Evolutionary conservation across 2,113 vertebrate species (phyloP), one percentile per base, ranked within the genome.

Genomic region (Halichoerus grypus): DNA sequence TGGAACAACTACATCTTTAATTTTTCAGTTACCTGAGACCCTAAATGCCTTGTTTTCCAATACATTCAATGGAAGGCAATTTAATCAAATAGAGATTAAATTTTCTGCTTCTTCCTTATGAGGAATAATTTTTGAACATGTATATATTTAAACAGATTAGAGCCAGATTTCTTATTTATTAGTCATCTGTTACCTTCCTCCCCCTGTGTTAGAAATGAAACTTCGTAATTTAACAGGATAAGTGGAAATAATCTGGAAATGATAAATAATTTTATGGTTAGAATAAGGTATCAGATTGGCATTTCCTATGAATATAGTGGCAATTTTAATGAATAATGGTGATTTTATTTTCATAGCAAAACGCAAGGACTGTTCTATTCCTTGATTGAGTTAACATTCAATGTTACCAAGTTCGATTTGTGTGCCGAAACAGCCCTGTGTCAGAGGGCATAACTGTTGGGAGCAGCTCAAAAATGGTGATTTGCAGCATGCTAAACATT

Each of bases 261-360:
- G 4, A 77, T 39, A 22, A 51, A 57, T 12, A 55, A 85, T 63
- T 88, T 91, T 91, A 69, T 79, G 61, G 31, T 67, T 82, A 74
- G n/a, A 95, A 82, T 63, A 49, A 57, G 15, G 36, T 53, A 55
- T 69, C 24, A 88, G 18, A 53, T 4, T 33, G 8, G 16, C 26
- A 55, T 82, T 95, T 96, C 65, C 33, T 83, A 8, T 24, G 12
- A 87, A 61, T 6, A 55, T 22, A 61, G 24, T 89, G n/a, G 82
- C 51, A 55, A 39, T 71, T 95, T 90, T 46, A 81, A 74, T 74
- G 49, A 86, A 51, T 57, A 91, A 95, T 42, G 28, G 28, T 89
- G 4, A 81, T 83, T 95, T 82, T 91, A 63, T 71, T 67, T 15
- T 82, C 28, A 59, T 14, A 93, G 33, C 46, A 95, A 96, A 93